These are phyloP conservation scores for Notamacropus eugenii DNA, from an alignment of 2,797 vertebrate species.

Conservation along the genomic window DNA sequence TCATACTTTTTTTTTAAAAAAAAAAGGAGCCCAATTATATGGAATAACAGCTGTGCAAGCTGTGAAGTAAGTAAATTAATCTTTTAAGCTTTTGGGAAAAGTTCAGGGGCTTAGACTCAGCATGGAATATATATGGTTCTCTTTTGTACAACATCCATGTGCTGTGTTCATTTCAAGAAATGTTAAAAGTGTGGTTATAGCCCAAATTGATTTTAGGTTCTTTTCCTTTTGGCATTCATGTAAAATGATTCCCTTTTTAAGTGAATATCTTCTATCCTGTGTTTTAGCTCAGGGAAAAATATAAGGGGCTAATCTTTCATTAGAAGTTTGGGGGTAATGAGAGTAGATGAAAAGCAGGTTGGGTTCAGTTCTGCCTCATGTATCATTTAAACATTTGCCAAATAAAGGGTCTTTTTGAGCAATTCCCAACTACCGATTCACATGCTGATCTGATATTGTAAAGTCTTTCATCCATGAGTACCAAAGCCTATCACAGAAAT, in stretches of 20 bases:
- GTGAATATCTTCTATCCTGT: constrained; percentile 57
- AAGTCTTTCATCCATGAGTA: not conserved
- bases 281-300: constrained; percentile 67
- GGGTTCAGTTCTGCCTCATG: constrained; percentile 28
- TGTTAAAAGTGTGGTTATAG: constrained; percentile 41
- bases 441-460: constrained; percentile 46
- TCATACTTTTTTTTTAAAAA: constrained; percentile 10
- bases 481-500: constrained; percentile 14
- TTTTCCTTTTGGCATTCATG: constrained; percentile 52
- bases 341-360: constrained; percentile 55
- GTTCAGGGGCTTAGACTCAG: constrained; percentile 52
- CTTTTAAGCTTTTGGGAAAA: constrained; percentile 60
- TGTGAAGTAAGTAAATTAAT: constrained; percentile 63
- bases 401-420: constrained; percentile 53
- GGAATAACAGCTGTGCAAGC: constrained; percentile 66
- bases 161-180: constrained; percentile 50
- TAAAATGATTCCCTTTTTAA: constrained; percentile 65
- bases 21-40: constrained; percentile 37
- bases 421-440: constrained; percentile 32
- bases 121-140: not conserved
- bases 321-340: constrained; percentile 38
- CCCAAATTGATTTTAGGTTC: constrained; percentile 50
- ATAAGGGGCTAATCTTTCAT: constrained; percentile 71
- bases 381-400: constrained; percentile 61
- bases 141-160: not conserved